Evolutionary conservation across 2,888 invertebrate genomes (phyloP).

Genomic region (Conops quadrifasciatus): DNA sequence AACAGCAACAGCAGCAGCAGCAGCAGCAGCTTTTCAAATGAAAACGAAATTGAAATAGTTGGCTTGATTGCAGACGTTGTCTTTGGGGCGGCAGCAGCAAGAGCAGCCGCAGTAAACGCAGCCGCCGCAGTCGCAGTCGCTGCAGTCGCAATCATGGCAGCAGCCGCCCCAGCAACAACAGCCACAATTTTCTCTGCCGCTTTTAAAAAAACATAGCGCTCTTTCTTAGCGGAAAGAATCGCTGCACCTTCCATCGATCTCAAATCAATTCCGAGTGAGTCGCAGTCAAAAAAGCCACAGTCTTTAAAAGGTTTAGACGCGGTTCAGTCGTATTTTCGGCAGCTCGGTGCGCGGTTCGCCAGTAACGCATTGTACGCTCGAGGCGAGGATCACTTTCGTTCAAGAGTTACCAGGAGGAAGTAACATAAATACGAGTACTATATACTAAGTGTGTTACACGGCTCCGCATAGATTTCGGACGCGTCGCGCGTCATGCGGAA

Average conservation of each 20-base stretch:
- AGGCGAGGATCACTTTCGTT: background rate
- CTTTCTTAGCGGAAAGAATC: slow-evolving; percentile 28
- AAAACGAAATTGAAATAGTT: slow-evolving; percentile 23
- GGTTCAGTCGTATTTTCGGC: slow-evolving; percentile 53
- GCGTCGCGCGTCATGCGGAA: slow-evolving; percentile 1
- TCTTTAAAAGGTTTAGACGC: slow-evolving; percentile 30
- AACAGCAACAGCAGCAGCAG: slow-evolving; percentile 6
- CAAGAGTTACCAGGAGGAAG: slow-evolving; percentile 6
- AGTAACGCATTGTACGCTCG: background rate
- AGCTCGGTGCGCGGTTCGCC: slow-evolving; percentile 52
- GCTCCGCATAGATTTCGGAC: background rate
- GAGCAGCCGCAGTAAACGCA: background rate
- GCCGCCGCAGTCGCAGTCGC: background rate
- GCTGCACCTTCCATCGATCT: slow-evolving; percentile 13
- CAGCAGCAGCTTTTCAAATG: slow-evolving; percentile 14
- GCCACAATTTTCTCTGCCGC: background rate
- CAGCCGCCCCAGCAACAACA: background rate
- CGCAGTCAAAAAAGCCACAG: slow-evolving; percentile 26
- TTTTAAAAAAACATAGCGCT: background rate
- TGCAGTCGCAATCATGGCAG: background rate
- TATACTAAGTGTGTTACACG: too few species aligned
- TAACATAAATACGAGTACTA: background rate
- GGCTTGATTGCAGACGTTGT: slow-evolving; percentile 2
- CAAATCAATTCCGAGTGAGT: background rate
- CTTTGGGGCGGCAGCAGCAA: too few species aligned